Evolutionary conservation across 2,888 invertebrate species (phyloP), one percentile per base, ranked within the genome.

Genomic region (Agonopterix alstromeriana): DNA sequence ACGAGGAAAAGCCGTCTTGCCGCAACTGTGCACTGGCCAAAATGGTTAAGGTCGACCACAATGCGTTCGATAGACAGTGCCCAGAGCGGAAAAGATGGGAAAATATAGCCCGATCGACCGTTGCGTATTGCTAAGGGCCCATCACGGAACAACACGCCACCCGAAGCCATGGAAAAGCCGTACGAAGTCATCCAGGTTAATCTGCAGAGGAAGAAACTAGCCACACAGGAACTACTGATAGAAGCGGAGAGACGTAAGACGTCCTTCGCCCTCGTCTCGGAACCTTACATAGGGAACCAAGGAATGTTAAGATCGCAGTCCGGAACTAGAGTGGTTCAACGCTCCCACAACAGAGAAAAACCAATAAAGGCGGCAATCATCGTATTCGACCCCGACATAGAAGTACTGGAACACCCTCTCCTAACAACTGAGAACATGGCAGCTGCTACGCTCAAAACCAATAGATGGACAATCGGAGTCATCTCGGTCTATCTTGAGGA

Each of bases 121-220:
- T 50, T 3, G 45, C 54, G 1, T 52, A 54, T 11, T 54, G 53
- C 53, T 52, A 49, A 54, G n/a, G 54, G 3, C 3, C 38, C 9
- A 9, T 2, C n/a, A 41, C 27, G 3, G 8, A 9, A 2, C 14
- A 10, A 35, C 3, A 12, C 1, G 2, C 2, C 10, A 40, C 10
- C 42, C 3, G n/a, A 42, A 8, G 8, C 10, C 42, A 42, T 7
- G 10, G 8, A 10, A 41, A 12, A 42, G 11, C 9, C n/a, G 27
- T 43, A 41, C n/a, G 3, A 10, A 17, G 10, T 52, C 0, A 35
- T 45, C 0, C 56, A 56, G 42, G 50, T 47, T 7, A 57, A 55
- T 42, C 45, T 57, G 2, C 54, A 53, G 43, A 35, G 53, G 1
- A 53, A 45, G 0, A 36, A 43, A 27, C 45, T 53, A 0, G 54